Percentiles rank a stretch among this genome's conserved stretches.
These are phyloP conservation scores for Otus scops DNA, from an alignment of 2,797 vertebrate genomes.

Conservation along the genomic window DNA sequence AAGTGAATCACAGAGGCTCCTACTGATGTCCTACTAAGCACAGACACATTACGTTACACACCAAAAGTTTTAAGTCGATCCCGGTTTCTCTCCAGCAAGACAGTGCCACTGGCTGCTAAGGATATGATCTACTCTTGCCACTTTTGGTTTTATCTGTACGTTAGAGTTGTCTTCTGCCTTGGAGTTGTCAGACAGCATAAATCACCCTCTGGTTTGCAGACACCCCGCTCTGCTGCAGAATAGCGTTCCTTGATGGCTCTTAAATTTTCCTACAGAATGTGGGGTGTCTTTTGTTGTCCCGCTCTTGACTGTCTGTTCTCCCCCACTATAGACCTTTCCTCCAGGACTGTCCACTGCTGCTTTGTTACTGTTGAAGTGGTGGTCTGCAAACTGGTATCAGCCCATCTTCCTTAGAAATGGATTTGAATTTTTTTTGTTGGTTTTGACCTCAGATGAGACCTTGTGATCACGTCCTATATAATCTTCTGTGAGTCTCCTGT, in stretches of 20 bases:
- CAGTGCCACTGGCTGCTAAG: conserved; percentile 33
- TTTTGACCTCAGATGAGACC: neutral
- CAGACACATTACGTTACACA: conserved; percentile 59
- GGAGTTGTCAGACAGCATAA: conserved; percentile 31
- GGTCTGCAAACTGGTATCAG: neutral
- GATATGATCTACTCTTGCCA: conserved; percentile 37
- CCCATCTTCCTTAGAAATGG: neutral
- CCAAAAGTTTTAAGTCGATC: conserved; percentile 68
- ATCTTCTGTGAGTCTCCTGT: neutral
- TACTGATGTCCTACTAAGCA: conserved; percentile 59
- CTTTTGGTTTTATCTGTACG: conserved; percentile 36
- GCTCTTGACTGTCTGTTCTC: neutral
- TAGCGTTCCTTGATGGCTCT: neutral
- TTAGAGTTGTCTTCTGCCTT: conserved; percentile 54
- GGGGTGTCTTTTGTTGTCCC: neutral
- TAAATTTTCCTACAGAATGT: neutral
- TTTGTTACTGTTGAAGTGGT: neutral
- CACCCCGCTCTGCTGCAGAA: neutral
- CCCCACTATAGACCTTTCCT: neutral
- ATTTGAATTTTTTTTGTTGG: neutral
- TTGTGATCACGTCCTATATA: neutral
- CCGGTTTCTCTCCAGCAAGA: conserved; percentile 44
- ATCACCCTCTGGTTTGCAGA: neutral
- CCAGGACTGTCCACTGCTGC: neutral
- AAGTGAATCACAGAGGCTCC: conserved; percentile 68